A percentile compares a stretch with the other conserved stretches of the same genome.
phyloP scores from a whole-genome alignment of 2,797 vertebrate species.

The Girardinus metallicus region DNA sequence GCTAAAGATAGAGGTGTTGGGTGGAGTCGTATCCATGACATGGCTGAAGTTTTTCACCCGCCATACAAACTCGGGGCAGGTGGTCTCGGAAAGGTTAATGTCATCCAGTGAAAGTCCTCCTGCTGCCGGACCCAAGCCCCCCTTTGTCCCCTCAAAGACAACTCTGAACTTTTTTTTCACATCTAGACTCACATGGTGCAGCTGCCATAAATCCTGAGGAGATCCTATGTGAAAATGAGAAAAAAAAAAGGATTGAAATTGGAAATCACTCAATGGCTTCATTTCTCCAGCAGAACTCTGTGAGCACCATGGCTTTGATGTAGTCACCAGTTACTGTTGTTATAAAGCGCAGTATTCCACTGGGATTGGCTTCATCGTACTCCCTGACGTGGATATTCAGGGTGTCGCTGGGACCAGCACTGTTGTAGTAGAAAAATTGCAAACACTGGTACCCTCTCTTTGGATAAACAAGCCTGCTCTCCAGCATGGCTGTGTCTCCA shows the following conservation, averaged over 20 bases:
- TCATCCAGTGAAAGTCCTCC: conserved; percentile 92
- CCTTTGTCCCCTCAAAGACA: conserved; percentile 84
- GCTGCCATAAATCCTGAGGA: conserved; percentile 84
- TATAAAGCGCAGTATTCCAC: conserved; percentile 76
- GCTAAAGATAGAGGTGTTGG: conserved; percentile 74
- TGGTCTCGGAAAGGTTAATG: conserved; percentile 92
- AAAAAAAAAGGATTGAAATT: conserved; percentile 11
- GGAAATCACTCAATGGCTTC: not conserved
- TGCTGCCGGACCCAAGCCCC: conserved; percentile 36
- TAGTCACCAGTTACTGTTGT: conserved; percentile 81
- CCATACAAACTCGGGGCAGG: conserved; percentile 90
- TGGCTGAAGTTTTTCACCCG: conserved; percentile 86
- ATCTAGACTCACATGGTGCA: conserved; percentile 84
- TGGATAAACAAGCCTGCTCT: conserved; percentile 88
- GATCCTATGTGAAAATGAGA: conserved; percentile 56
- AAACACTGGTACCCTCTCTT: conserved; percentile 90
- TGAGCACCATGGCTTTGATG: not conserved
- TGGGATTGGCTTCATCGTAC: conserved; percentile 70
- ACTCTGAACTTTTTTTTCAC: conserved; percentile 86
- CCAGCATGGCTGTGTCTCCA: conserved; percentile 79
- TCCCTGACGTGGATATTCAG: conserved; percentile 84
- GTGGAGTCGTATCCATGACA: conserved; percentile 71
- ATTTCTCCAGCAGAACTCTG: not conserved
- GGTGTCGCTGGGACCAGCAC: conserved; percentile 68
- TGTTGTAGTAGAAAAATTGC: conserved; percentile 91